A percentile compares a stretch with the other conserved stretches of the same genome.
Conservation (phyloP, 2,797 vertebrate species). For the Arctocebus calabarensis region DNA sequence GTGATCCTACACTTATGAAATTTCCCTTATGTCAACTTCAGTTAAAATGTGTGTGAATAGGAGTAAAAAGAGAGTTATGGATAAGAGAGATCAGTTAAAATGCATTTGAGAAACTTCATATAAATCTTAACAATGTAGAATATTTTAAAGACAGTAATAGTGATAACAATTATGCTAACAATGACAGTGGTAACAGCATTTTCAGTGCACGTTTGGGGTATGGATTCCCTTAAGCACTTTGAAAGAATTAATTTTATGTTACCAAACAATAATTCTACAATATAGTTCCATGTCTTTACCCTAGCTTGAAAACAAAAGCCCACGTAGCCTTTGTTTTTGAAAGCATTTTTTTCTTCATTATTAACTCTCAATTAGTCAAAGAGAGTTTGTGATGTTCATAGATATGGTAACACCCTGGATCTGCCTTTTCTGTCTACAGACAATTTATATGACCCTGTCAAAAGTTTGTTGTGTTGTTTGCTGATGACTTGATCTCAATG, state of each 20-base stretch:
- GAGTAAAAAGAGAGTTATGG: background rate
- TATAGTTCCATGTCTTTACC: background rate
- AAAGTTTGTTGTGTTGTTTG: conserved; percentile 26
- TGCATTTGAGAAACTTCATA: conserved; percentile 6
- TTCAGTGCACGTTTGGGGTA: background rate
- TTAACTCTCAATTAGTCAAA: conserved; percentile 14
- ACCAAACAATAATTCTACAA: background rate
- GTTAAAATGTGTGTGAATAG: conserved; percentile 4
- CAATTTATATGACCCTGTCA: conserved; percentile 11
- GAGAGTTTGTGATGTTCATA: background rate
- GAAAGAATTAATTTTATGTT: background rate
- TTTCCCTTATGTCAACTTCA: background rate
- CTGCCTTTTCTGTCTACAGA: conserved; percentile 13
- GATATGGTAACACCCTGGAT: background rate
- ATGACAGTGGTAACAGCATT: background rate
- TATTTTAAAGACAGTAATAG: background rate
- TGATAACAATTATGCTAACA: background rate
- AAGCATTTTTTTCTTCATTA: background rate
- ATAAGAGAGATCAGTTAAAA: background rate
- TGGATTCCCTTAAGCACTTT: background rate
- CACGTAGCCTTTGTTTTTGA: background rate
- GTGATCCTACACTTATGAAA: background rate
- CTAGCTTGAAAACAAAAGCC: background rate
- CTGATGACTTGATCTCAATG: conserved; percentile 48
- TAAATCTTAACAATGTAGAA: conserved; percentile 31